A percentile compares a stretch with the other conserved stretches of the same genome.
phyloP scores from a whole-genome alignment of 2,888 invertebrate genomes.

The Antitype chi region DNA sequence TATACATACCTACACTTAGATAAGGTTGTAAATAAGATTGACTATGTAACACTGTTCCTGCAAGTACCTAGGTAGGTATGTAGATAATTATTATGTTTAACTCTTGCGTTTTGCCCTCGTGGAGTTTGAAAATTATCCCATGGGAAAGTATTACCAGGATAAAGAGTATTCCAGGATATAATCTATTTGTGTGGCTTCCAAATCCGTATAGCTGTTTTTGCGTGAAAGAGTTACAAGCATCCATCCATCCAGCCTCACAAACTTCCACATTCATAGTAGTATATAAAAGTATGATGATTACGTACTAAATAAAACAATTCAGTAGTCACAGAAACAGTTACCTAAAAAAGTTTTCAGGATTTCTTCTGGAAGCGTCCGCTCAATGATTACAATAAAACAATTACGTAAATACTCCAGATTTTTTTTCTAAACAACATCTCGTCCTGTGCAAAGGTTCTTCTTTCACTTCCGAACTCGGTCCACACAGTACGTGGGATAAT shows the following conservation, averaged over 20 bases:
- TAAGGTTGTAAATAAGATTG: background rate
- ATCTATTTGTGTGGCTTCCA: too few relatives aligned
- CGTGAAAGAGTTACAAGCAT: too few relatives aligned
- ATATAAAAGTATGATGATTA: background rate
- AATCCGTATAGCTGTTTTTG: too few relatives aligned
- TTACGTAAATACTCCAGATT: background rate
- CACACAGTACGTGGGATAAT: background rate
- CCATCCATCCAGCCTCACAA: too few relatives aligned
- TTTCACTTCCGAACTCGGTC: conserved; percentile 4
- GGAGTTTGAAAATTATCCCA: too few relatives aligned
- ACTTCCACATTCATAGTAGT: too few relatives aligned
- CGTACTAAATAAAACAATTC: background rate
- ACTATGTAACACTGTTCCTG: background rate
- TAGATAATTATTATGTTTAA: background rate
- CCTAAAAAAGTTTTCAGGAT: background rate
- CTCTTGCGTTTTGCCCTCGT: background rate
- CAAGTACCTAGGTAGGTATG: background rate
- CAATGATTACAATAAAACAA: background rate
- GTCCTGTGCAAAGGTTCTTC: conserved; percentile 18
- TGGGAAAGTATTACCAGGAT: too few relatives aligned
- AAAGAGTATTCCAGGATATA: too few relatives aligned
- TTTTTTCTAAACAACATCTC: background rate
- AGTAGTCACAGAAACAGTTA: background rate
- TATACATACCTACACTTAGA: too few relatives aligned
- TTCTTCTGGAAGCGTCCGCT: background rate